Conservation (phyloP, 2,888 invertebrate genomes). For the Druceiella hillmani region DNA sequence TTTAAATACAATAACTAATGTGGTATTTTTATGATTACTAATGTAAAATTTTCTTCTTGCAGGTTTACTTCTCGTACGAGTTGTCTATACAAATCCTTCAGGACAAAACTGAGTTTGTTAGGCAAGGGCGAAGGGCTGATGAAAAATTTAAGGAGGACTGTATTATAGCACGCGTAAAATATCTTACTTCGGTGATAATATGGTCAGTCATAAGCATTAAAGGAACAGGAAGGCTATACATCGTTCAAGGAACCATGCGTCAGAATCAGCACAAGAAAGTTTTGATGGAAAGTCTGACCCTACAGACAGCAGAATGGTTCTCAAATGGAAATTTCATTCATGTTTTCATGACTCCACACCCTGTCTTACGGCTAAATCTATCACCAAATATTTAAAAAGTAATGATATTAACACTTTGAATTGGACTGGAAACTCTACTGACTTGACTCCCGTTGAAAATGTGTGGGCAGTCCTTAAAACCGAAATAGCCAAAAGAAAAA, state of each 20-base stretch:
- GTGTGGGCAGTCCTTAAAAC: no score
- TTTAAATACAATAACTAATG: slow-evolving; percentile 1
- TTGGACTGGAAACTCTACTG: slow-evolving; percentile 20
- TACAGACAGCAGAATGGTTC: slow-evolving; percentile 6
- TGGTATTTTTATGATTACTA: no score
- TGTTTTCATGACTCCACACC: slow-evolving; percentile 5
- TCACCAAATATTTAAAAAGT: slow-evolving; percentile 6
- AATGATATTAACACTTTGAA: slow-evolving; percentile 11
- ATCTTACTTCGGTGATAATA: slow-evolving; percentile 17
- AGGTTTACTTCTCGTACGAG: slow-evolving; percentile 5
- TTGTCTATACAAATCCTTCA: slow-evolving; percentile 2
- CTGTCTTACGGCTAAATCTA: slow-evolving; percentile 7
- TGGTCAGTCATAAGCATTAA: slow-evolving; percentile 20
- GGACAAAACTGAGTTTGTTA: slow-evolving; percentile 5
- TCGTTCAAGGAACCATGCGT: slow-evolving; percentile 19
- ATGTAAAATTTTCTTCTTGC: slow-evolving; percentile 2
- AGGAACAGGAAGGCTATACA: slow-evolving; percentile 18
- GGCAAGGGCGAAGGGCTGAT: slow-evolving; percentile 11
- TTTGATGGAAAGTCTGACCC: slow-evolving; percentile 15
- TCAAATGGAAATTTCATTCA: slow-evolving; percentile 5
- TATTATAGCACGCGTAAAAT: slow-evolving; percentile 12
- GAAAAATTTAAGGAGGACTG: slow-evolving; percentile 10
- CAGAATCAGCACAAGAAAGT: slow-evolving; percentile 20
- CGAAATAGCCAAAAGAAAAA: no score
- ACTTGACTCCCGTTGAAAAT: no score